phyloP scores from a whole-genome alignment of 2,113 vertebrate genomes.

The Sapajus apella region DNA sequence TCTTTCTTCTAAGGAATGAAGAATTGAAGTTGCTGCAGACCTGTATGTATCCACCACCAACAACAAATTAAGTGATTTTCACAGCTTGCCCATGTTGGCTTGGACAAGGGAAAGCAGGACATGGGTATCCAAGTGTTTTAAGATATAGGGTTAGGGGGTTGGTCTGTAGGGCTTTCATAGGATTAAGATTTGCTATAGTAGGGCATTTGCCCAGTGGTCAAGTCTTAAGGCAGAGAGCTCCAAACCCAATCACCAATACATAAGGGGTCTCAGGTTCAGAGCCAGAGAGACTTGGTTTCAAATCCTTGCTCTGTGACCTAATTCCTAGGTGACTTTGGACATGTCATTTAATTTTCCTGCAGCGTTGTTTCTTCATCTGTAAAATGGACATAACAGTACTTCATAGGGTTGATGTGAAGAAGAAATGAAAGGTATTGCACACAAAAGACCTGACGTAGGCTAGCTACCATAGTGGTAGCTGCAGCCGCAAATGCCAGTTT shows the following conservation, averaged over 20 bases:
- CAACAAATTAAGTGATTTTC: neutral
- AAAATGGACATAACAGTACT: neutral
- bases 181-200: neutral
- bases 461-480: too few species aligned
- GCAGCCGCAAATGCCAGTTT: neutral
- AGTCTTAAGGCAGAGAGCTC: neutral
- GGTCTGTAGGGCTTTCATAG: neutral
- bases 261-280: neutral
- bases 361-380: neutral
- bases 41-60: too few species aligned
- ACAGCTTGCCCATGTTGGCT: neutral
- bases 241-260: neutral
- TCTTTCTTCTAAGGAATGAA: too few species aligned
- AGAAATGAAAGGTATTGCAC: neutral
- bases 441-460: neutral
- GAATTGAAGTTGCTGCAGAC: too few species aligned
- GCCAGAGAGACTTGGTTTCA: neutral
- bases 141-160: neutral
- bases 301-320: neutral
- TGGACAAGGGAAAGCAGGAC: neutral
- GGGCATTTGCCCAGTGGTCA: neutral
- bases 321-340: neutral
- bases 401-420: neutral
- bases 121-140: neutral
- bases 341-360: neutral